Percentiles rank a stretch among this genome's conserved stretches.
Evolutionary conservation across 2,888 invertebrate genomes (phyloP).

Genomic region (Drosophila neotestacea): DNA sequence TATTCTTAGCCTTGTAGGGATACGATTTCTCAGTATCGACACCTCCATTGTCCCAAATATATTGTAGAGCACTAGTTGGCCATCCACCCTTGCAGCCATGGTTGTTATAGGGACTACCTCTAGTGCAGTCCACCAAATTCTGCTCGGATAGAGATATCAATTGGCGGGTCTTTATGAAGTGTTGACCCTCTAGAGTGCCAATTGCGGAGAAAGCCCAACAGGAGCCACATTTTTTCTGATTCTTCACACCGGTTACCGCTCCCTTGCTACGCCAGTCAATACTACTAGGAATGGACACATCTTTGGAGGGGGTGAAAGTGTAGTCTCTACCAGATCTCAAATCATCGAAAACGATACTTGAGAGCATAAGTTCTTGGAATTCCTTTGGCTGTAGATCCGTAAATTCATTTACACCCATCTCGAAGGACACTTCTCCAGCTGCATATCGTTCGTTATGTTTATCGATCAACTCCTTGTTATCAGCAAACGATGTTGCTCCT

Average conservation of each 20-base stretch:
- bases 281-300: neutral
- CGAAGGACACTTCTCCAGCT: neutral
- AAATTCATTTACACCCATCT: too few relatives aligned
- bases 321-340: too few relatives aligned
- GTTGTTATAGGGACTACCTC: too few relatives aligned
- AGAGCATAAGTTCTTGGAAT: neutral
- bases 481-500: too few relatives aligned
- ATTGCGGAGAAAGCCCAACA: slow-evolving; percentile 22
- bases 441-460: slow-evolving; percentile 8
- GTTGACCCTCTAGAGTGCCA: slow-evolving; percentile 9
- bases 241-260: slow-evolving; percentile 13
- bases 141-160: slow-evolving; percentile 16
- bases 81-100: too few relatives aligned
- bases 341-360: too few relatives aligned
- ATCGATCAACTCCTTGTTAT: slow-evolving; percentile 2
- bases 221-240: slow-evolving; percentile 14
- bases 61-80: too few relatives aligned
- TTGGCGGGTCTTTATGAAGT: slow-evolving; percentile 8
- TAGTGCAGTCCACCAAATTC: slow-evolving; percentile 13
- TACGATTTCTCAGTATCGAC: slow-evolving; percentile 11
- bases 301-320: neutral
- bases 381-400: neutral
- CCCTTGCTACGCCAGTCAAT: slow-evolving; percentile 17
- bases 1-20: slow-evolving; percentile 11
- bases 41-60: neutral